phyloP scores from a whole-genome alignment of 2,113 vertebrate genomes.

The Cnemophilus loriae region DNA sequence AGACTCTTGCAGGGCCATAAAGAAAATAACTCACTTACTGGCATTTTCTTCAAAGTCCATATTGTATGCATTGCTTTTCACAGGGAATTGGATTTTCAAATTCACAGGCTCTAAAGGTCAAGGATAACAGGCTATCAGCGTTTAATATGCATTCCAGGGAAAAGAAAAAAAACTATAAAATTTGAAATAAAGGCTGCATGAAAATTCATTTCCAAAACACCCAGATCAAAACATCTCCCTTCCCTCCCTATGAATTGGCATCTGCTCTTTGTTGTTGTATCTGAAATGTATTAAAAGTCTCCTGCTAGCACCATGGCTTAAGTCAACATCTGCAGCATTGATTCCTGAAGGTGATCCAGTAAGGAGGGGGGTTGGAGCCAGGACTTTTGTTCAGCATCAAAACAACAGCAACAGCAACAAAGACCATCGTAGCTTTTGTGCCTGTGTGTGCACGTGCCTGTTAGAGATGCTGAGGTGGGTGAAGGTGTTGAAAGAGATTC shows the following conservation, averaged over 20 bases:
- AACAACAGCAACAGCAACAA: conserved; percentile 9
- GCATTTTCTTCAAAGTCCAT: conserved; percentile 47
- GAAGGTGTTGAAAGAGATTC: neutral
- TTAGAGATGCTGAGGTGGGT: neutral
- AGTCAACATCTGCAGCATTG: conserved; percentile 57
- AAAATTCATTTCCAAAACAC: conserved; percentile 48
- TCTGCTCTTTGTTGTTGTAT: conserved; percentile 43
- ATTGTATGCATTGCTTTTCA: conserved; percentile 45
- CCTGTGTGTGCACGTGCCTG: neutral
- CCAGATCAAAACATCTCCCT: conserved; percentile 47
- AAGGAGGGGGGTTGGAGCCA: neutral
- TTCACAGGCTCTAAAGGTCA: conserved; percentile 49
- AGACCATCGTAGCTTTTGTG: neutral
- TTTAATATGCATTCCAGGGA: conserved; percentile 58
- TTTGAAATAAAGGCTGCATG: conserved; percentile 50
- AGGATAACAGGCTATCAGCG: conserved; percentile 66
- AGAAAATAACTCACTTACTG: conserved; percentile 21
- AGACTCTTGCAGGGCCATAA: neutral
- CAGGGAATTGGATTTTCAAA: conserved; percentile 66
- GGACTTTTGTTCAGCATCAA: conserved; percentile 35
- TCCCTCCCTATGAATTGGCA: conserved; percentile 21
- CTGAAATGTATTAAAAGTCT: conserved; percentile 45
- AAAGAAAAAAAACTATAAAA: conserved; percentile 13
- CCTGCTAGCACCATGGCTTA: neutral
- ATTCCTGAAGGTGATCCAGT: conserved; percentile 53